Evolutionary conservation across 1,140 invertebrate genomes (phyloP).

Genomic region (Zaprionus gabonicus): DNA sequence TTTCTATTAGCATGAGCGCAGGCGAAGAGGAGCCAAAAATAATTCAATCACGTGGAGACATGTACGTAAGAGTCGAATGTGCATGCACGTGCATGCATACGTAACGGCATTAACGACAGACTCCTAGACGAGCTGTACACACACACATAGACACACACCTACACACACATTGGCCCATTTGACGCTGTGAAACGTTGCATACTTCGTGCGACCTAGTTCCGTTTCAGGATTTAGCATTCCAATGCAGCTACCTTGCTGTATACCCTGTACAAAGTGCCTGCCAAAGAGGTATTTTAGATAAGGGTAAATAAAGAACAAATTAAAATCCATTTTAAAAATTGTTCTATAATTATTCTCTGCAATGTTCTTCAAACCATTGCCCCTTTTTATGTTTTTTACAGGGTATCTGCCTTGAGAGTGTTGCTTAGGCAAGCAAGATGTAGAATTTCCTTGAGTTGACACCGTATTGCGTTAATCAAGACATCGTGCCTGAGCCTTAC

Average conservation of each 20-base stretch:
- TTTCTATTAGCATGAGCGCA: conserved; percentile 20
- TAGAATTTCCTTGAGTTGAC: neutral
- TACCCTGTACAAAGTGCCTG: neutral
- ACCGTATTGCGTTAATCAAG: conserved; percentile 24
- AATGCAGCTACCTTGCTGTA: conserved; percentile 31
- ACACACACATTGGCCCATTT: conserved; percentile 6
- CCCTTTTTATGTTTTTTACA: neutral
- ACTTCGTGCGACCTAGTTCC: conserved; percentile 59
- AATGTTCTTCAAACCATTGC: no score
- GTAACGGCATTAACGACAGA: conserved; percentile 11
- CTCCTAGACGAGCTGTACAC: neutral
- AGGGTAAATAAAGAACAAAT: no score
- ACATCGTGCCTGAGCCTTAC: neutral
- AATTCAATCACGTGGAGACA: conserved; percentile 26
- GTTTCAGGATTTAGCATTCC: conserved; percentile 1
- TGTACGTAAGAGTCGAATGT: conserved; percentile 22
- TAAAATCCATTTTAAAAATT: no score
- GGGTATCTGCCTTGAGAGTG: neutral
- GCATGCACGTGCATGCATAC: conserved; percentile 28
- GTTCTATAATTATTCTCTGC: no score
- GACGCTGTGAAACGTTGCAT: conserved; percentile 26
- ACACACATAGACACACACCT: neutral
- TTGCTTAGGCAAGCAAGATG: neutral
- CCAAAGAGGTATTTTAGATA: neutral
- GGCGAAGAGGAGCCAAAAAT: conserved; percentile 23